Conservation (phyloP, 2,113 vertebrate genomes). For the Cynoglossus semilaevis region DNA sequence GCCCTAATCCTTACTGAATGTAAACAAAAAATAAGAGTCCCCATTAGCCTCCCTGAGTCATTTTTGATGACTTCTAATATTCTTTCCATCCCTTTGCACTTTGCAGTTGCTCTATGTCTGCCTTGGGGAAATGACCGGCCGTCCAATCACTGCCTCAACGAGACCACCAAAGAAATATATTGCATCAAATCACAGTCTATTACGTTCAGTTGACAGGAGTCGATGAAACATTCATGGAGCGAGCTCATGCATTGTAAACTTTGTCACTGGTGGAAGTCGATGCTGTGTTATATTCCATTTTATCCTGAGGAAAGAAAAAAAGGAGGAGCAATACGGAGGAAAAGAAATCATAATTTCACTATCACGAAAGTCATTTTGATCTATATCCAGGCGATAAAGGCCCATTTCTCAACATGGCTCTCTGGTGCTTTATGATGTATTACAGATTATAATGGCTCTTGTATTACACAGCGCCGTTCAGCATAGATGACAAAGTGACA, state of each 20-base stretch:
- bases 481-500: slow-evolving; percentile 35
- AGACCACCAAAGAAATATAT: slow-evolving; percentile 36
- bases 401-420: slow-evolving; percentile 34
- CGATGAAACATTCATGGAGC: slow-evolving; percentile 26
- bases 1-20: slow-evolving; percentile 35
- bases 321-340: slow-evolving; percentile 2
- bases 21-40: slow-evolving; percentile 59
- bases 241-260: slow-evolving; percentile 8
- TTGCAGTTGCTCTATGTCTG: slow-evolving; percentile 10
- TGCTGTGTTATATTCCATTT: slow-evolving; percentile 26
- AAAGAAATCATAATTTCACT: slow-evolving; percentile 5
- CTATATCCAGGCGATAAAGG: slow-evolving; percentile 24
- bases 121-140: neutral
- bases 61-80: slow-evolving; percentile 47
- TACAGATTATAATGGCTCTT: slow-evolving; percentile 27
- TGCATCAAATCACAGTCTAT: slow-evolving; percentile 41
- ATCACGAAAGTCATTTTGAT: slow-evolving; percentile 36
- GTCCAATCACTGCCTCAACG: slow-evolving; percentile 20
- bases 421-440: slow-evolving; percentile 42
- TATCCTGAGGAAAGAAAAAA: slow-evolving; percentile 20
- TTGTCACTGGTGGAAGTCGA: slow-evolving; percentile 23
- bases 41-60: slow-evolving; percentile 32
- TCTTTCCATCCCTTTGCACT: slow-evolving; percentile 22
- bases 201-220: slow-evolving; percentile 37
- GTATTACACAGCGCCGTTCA: slow-evolving; percentile 25